Base-by-base conservation (phyloP, 2,113 vertebrate genomes). In the Apaloderma vittatum region DNA sequence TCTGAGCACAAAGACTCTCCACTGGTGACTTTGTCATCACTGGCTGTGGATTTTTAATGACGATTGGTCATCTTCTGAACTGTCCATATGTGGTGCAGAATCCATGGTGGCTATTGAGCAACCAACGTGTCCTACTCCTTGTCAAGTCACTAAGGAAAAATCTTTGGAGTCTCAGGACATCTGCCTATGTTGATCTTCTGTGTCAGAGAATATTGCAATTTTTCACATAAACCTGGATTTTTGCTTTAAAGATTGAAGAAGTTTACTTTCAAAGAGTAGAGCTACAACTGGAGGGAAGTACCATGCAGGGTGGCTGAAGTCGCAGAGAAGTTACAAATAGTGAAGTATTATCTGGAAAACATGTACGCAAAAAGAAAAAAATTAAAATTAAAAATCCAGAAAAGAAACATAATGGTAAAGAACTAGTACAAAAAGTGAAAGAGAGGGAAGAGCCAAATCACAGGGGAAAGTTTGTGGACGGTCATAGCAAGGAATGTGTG, bases 351-450 rank as follows among this genome's bases (percentile, higher is more conserved):
- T 36, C 32, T 62, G 74, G 75, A 83, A 86, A 71, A 67, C 15
- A 58, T 14, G 45, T 0, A 24, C 6, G 0, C 29, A 5, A 32
- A 59, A 73, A n/a, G n/a, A 48, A 15, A 48, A 21, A 21, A 6
- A 10, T 40, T 40, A 40, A 40, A 40, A 40, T 40, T 12, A 57
- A 58, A 32, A 16, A 16, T 15, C 12, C 62, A 12, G 30, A 32
- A 88, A 37, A 81, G 17, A 85, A 73, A 71, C 9, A 40, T 40
- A 37, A 6, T 32, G 20, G 27, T 11, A 85, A 86, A 40, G 20
- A 52, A 45, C 15, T 70, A 34, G 5, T 7, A 45, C 58, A 68
- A 76, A 73, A 63, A 73, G 32, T 27, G n/a, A 67, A 34, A 90
- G 65, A 51, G 58, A 81, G 6, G 6, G 54, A 84, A 84, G 21